phyloP scores from a whole-genome alignment of 2,888 invertebrate species.

The Catocala nupta region DNA sequence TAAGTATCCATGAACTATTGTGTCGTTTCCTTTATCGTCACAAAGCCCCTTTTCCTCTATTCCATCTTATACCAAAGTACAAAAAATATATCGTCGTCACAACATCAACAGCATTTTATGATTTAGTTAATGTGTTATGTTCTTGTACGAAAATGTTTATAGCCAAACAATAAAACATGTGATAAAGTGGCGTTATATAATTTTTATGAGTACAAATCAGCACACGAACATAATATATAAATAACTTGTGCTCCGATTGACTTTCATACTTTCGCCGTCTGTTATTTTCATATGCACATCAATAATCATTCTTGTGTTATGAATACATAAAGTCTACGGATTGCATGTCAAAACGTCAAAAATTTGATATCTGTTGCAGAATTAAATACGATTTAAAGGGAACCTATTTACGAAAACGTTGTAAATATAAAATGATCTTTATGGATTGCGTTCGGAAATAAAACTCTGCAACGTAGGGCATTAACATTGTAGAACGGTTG shows the following conservation, averaged over 20 bases:
- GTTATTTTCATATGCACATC: slow-evolving; percentile 44
- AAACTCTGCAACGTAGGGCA: too few relatives aligned
- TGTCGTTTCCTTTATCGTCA: too few relatives aligned
- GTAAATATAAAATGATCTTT: slow-evolving; percentile 10
- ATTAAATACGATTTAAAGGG: slow-evolving; percentile 2
- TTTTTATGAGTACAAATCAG: slow-evolving; percentile 42
- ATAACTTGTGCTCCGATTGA: slow-evolving; percentile 39
- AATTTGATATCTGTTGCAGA: slow-evolving; percentile 11
- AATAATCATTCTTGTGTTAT: slow-evolving; percentile 43
- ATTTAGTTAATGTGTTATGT: neutral
- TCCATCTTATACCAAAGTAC: too few relatives aligned
- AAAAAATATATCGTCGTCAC: neutral
- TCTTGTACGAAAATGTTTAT: slow-evolving; percentile 27
- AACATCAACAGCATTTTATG: neutral
- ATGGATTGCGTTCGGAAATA: too few relatives aligned
- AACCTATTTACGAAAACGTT: slow-evolving; percentile 6
- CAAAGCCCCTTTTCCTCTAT: too few relatives aligned
- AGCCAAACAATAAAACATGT: slow-evolving; percentile 38
- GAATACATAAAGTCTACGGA: slow-evolving; percentile 30
- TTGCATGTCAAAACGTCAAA: slow-evolving; percentile 4
- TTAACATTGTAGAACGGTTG: too few relatives aligned
- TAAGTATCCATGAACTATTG: too few relatives aligned
- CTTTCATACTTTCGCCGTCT: slow-evolving; percentile 33
- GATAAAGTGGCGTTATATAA: slow-evolving; percentile 44
- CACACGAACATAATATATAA: slow-evolving; percentile 36